Evolutionary conservation across 2,797 vertebrate species (phyloP), one percentile per base, ranked within the genome.

Genomic region (Sternotherus odoratus): DNA sequence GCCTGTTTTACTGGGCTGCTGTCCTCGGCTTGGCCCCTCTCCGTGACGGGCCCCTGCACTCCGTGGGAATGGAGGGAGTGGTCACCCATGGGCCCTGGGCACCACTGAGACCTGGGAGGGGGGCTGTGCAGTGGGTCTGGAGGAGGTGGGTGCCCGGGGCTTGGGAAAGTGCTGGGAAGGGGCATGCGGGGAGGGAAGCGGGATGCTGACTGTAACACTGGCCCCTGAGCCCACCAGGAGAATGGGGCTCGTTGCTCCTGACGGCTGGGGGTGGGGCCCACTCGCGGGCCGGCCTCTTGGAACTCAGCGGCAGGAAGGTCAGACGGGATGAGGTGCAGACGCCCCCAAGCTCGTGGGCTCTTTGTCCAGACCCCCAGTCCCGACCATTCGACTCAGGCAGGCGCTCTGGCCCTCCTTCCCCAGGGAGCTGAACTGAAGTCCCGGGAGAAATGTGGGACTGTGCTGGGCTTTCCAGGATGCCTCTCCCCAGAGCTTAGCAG

Each of bases 301-400:
- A 23, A 12, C 19, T 36, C 56, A 57, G 56, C 12, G 11, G 19
- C 63, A 36, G 19, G 17, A 5, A 8, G 74, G 60, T 0, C 36
- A 17, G 72, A 8, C 0, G 49, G 36, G 82, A 50, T 11, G 75
- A 39, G 8, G n/a, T 12, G 23, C 6, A 49, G 36, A 5, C 21
- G 5, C 10, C 2, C 36, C 50, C 7, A 5, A 3, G 2, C 0
- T 0, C 36, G 33, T 3, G 50, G 1, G n/a, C 21, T n/a, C n/a
- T 21, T 69, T 69, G 36, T 39, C 63, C 19, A 60, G 15, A 60
- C 30, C 23, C 53, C 63, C 78, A 28, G 3, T 51, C 87, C 91
- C 3, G 0, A 46, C n/a, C 5, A 12, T 23, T 69, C 3, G 2
- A 39, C n/a, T 69, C 33, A 21, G 63, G 63, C 17, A 36, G 63